phyloP scores from a whole-genome alignment of 2,113 vertebrate species.

The Micronisus gabar region DNA sequence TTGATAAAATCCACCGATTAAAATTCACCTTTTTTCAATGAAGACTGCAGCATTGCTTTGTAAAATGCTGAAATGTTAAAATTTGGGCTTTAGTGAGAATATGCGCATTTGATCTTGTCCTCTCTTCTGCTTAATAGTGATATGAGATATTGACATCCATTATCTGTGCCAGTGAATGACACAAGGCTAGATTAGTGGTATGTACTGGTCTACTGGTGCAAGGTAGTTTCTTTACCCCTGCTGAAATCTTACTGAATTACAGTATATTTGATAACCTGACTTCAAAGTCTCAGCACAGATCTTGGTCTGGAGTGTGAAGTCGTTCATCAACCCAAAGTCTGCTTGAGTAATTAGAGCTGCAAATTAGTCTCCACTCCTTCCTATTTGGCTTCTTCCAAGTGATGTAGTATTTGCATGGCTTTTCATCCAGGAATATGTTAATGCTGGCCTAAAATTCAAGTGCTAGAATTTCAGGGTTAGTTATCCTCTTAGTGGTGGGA shows the following conservation, averaged over 20 bases:
- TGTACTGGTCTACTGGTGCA: not conserved
- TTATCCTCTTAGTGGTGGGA: not conserved
- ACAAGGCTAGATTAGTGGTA: not conserved
- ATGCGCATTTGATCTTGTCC: not conserved
- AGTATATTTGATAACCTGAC: not conserved
- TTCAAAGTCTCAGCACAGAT: not conserved
- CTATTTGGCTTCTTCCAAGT: constrained; percentile 55
- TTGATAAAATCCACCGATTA: constrained; percentile 53
- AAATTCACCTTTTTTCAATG: constrained; percentile 27
- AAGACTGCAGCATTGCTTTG: constrained; percentile 59
- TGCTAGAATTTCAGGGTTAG: constrained; percentile 7
- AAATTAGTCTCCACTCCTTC: not conserved
- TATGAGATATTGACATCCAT: not conserved
- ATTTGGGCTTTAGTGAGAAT: not conserved
- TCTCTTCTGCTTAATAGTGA: not conserved
- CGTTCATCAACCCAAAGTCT: not conserved
- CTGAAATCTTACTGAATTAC: not conserved
- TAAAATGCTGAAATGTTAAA: not conserved
- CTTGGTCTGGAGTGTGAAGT: not conserved
- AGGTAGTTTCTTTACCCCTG: not conserved
- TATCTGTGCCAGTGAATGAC: not conserved
- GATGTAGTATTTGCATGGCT: constrained; percentile 66
- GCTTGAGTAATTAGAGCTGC: not conserved
- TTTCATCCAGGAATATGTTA: constrained; percentile 41
- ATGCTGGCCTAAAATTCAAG: constrained; percentile 35